Evolutionary conservation across 1,140 invertebrate genomes (phyloP).

Genomic region (Lamellibrachia luymesi): DNA sequence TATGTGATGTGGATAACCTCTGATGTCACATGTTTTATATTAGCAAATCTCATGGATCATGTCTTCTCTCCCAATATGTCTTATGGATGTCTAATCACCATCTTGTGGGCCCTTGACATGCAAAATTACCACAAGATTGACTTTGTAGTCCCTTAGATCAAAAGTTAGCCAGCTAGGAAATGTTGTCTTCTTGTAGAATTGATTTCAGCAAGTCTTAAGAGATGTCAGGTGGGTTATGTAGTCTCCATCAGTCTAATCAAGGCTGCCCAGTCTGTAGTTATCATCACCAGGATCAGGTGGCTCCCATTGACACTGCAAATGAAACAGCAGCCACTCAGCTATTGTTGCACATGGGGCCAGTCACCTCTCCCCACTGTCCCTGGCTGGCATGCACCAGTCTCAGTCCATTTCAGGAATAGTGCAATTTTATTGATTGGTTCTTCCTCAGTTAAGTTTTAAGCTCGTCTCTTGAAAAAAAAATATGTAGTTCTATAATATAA

Average conservation of each 20-base stretch:
- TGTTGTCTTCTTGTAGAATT: not conserved
- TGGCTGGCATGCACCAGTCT: no score
- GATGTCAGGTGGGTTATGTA: not conserved
- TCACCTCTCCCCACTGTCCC: not conserved
- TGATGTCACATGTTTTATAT: not conserved
- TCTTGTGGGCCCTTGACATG: not conserved
- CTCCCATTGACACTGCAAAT: not conserved
- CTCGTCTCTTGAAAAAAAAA: no score
- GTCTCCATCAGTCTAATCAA: not conserved
- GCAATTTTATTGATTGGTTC: no score
- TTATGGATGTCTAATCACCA: not conserved
- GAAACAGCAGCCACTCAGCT: not conserved
- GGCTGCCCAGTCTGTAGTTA: not conserved
- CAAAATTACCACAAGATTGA: not conserved
- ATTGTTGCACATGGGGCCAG: not conserved
- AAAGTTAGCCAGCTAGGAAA: not conserved
- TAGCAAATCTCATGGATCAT: not conserved
- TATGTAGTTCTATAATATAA: no score
- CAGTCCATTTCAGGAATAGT: no score
- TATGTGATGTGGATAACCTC: not conserved
- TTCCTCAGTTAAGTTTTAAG: no score
- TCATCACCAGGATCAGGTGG: not conserved
- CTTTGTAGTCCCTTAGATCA: not conserved
- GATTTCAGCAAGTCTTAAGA: not conserved
- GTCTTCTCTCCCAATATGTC: not conserved